Conservation (phyloP, 2,113 vertebrate species). For the Isurus oxyrinchus region DNA sequence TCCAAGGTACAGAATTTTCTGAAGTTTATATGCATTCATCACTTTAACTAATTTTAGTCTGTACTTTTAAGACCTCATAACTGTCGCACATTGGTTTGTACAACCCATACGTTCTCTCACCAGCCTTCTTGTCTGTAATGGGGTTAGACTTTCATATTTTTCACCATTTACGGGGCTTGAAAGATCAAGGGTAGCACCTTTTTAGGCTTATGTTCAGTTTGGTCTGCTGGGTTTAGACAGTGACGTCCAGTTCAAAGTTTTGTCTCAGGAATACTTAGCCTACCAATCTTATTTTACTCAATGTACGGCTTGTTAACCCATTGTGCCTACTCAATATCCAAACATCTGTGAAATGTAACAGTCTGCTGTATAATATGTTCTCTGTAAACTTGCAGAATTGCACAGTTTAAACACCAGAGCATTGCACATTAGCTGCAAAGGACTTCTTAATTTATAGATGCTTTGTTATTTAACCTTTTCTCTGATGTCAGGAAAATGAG, state of each 20-base stretch:
- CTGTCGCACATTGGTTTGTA: neutral
- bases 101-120: neutral
- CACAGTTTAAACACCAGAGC: constrained; percentile 2
- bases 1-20: neutral
- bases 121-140: neutral
- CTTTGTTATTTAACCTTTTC: neutral
- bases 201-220: neutral
- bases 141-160: neutral
- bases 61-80: neutral
- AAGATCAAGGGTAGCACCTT: neutral
- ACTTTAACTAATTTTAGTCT: neutral
- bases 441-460: neutral
- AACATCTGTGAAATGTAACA: neutral
- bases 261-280: neutral
- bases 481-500: neutral
- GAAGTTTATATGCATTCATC: neutral
- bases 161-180: neutral
- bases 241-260: neutral
- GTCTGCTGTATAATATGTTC: neutral
- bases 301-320: neutral
- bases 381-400: constrained; percentile 9
- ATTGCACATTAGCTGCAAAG: neutral
- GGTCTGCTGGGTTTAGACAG: neutral
- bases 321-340: neutral
- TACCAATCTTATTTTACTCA: neutral